These are phyloP conservation scores for Chrysopilus asiliformis DNA, from an alignment of 2,888 invertebrate genomes.

Conservation along the genomic window DNA sequence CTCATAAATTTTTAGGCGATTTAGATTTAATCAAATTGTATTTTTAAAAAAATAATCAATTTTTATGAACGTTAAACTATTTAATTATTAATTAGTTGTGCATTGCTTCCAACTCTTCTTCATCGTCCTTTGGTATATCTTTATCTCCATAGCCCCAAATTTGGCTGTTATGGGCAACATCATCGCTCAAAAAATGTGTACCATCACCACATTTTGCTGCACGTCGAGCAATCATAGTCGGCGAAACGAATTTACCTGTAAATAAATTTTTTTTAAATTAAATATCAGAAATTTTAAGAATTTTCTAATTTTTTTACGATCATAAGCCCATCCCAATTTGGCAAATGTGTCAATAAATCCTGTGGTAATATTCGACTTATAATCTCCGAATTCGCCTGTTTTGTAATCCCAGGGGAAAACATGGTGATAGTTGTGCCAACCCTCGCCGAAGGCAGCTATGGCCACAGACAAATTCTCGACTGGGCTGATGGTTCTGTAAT, in stretches of 20 bases:
- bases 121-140: constrained; percentile 43
- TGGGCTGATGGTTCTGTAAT: constrained; percentile 52
- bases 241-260: constrained; percentile 43
- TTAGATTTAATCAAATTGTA: no score
- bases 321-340: constrained; percentile 68
- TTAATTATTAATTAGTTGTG: constrained; percentile 27
- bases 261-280: constrained; percentile 6
- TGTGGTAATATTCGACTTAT: constrained; percentile 59
- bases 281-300: not conserved
- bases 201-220: constrained; percentile 48
- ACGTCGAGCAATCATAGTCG: constrained; percentile 42
- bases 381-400: constrained; percentile 51
- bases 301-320: constrained; percentile 38
- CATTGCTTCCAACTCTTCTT: constrained; percentile 42
- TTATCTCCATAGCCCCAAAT: constrained; percentile 53
- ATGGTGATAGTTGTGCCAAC: constrained; percentile 77
- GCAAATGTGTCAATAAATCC: constrained; percentile 69
- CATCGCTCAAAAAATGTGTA: constrained; percentile 34
- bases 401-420: constrained; percentile 57
- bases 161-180: constrained; percentile 28
- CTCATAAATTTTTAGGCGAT: no score
- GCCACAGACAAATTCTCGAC: constrained; percentile 60
- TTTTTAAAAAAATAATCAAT: no score
- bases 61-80: no score
- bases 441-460: constrained; percentile 64